Percentiles rank a stretch among this genome's conserved stretches.
Conservation (phyloP, 2,888 invertebrate genomes). For the Melanchra persicariae region DNA sequence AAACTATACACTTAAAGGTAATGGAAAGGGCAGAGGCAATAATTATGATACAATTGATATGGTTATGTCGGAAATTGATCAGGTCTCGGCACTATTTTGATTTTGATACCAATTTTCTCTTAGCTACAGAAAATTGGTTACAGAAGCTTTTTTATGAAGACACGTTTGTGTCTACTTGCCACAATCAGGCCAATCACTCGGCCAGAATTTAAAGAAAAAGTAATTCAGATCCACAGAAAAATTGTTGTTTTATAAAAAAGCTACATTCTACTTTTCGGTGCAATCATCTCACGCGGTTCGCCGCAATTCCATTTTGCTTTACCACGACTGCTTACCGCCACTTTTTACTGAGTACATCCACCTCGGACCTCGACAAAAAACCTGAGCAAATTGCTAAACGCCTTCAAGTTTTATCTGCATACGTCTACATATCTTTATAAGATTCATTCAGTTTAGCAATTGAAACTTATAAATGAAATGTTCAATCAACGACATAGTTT, state of each 20-base stretch:
- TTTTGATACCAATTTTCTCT: conserved; percentile 36
- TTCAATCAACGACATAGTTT: conserved; percentile 26
- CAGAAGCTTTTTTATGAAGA: conserved; percentile 8
- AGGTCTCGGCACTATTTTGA: conserved; percentile 8
- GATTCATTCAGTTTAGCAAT: conserved; percentile 32
- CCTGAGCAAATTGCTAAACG: conserved; percentile 51
- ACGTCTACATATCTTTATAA: conserved; percentile 24
- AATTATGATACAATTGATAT: conserved; percentile 52
- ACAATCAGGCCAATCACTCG: conserved; percentile 31
- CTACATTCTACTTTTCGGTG: conserved; percentile 31
- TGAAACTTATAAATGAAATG: conserved; percentile 37
- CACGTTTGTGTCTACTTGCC: conserved; percentile 15
- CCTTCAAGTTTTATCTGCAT: conserved; percentile 45
- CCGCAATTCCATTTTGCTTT: conserved; percentile 48
- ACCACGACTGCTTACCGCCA: conserved; percentile 22
- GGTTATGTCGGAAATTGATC: conserved; percentile 31
- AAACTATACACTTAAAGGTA: conserved; percentile 41
- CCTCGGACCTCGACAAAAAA: conserved; percentile 58
- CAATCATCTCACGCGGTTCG: conserved; percentile 57
- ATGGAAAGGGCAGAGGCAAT: conserved; percentile 50
- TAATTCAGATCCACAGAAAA: conserved; percentile 10
- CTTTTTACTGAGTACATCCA: conserved; percentile 58
- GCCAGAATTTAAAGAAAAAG: conserved; percentile 23
- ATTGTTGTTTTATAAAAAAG: conserved; percentile 30
- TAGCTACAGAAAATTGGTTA: conserved; percentile 16